A percentile compares a stretch with the other conserved stretches of the same genome.
Conservation (phyloP, 2,797 vertebrate genomes). For the Acrossocheilus wenchowensis region DNA sequence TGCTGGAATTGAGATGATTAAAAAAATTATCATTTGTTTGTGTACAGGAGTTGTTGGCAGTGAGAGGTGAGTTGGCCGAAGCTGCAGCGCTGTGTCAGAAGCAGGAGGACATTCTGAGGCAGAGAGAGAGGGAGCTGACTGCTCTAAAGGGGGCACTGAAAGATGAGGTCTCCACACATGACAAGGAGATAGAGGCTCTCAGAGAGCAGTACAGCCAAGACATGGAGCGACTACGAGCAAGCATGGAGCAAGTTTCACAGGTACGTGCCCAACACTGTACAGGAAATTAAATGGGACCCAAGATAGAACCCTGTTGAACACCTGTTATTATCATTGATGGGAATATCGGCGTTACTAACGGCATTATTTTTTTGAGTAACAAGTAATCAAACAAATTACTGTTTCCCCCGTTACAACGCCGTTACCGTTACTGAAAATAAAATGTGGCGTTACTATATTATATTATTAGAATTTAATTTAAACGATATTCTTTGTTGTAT, state of each 20-base stretch:
- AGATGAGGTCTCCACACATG: slow-evolving; percentile 90
- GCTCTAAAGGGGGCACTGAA: slow-evolving; percentile 93
- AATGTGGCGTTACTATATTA: too few species aligned
- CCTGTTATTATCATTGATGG: neutral
- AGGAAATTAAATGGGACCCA: neutral
- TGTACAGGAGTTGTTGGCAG: slow-evolving; percentile 84
- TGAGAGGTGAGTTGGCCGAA: slow-evolving; percentile 82
- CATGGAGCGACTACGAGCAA: slow-evolving; percentile 87
- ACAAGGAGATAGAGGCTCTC: slow-evolving; percentile 86
- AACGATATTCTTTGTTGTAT: too few species aligned
- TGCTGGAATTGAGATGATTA: neutral
- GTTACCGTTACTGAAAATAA: too few species aligned
- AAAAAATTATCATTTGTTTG: slow-evolving; percentile 6
- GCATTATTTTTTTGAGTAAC: too few species aligned
- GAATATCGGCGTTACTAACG: too few species aligned
- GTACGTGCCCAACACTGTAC: slow-evolving; percentile 66
- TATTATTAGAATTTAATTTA: too few species aligned
- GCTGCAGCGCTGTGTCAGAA: slow-evolving; percentile 77
- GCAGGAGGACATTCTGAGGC: slow-evolving; percentile 85
- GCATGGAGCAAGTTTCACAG: slow-evolving; percentile 89
- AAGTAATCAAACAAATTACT: too few species aligned
- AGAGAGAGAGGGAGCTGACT: slow-evolving; percentile 88
- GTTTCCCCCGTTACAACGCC: too few species aligned
- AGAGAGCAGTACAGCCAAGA: slow-evolving; percentile 87
- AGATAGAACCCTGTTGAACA: neutral